phyloP scores from a whole-genome alignment of 2,888 invertebrate genomes.

The Torymus auratus region DNA sequence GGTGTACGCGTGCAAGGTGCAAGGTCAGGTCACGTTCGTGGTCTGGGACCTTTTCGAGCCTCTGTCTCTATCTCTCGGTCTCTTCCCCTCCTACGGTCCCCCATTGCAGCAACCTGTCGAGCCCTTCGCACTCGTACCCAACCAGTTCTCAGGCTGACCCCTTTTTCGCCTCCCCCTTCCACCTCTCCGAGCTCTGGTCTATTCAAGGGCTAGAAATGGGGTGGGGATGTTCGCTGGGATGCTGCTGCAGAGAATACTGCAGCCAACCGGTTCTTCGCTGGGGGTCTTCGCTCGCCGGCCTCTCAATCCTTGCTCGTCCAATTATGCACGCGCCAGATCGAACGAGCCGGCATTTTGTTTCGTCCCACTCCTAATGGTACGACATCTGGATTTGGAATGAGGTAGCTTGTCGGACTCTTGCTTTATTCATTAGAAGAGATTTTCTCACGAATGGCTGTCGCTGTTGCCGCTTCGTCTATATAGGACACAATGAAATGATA shows the following conservation, averaged over 20 bases:
- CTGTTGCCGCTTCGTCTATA: too few species aligned
- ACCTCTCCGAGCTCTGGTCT: constrained; percentile 11
- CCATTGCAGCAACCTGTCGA: constrained; percentile 66
- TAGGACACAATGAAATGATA: too few species aligned
- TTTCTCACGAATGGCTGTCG: constrained; percentile 13
- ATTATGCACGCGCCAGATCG: neutral
- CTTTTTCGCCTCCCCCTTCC: constrained; percentile 42
- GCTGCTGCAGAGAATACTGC: constrained; percentile 52
- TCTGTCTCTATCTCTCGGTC: neutral
- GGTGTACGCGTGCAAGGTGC: constrained; percentile 69
- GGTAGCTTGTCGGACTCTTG: neutral
- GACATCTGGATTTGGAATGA: neutral
- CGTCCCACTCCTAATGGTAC: too few species aligned
- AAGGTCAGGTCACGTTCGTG: constrained; percentile 68
- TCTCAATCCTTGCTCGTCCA: neutral
- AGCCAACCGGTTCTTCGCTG: constrained; percentile 68
- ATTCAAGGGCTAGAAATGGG: constrained; percentile 20
- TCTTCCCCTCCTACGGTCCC: constrained; percentile 32
- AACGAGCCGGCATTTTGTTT: constrained; percentile 24
- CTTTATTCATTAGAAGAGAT: constrained; percentile 23
- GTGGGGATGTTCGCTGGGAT: constrained; percentile 59
- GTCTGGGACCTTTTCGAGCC: constrained; percentile 45
- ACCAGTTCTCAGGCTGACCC: constrained; percentile 62
- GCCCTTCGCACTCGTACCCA: constrained; percentile 57
- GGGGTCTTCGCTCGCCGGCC: constrained; percentile 56